A percentile compares a stretch with the other conserved stretches of the same genome.
Conservation (phyloP, 2,888 invertebrate genomes). For the Spodoptera exigua region DNA sequence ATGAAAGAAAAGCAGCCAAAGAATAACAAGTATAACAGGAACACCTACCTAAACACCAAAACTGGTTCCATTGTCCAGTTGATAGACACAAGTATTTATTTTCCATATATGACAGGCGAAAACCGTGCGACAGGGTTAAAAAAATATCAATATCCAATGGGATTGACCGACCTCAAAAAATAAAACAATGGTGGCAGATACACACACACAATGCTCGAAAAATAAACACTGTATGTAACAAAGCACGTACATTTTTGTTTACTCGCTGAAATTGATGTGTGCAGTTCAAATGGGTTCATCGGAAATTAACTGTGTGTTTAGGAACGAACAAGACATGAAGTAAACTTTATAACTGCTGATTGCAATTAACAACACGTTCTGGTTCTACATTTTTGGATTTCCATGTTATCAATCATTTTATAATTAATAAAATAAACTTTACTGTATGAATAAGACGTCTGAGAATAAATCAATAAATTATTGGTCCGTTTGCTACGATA, state of each 20-base stretch:
- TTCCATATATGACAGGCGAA: constrained; percentile 1
- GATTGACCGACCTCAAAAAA: constrained; percentile 37
- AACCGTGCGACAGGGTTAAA: constrained; percentile 18
- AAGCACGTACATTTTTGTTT: constrained; percentile 61
- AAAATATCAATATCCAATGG: constrained; percentile 37
- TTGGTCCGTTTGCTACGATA: constrained; percentile 1
- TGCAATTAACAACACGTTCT: constrained; percentile 24
- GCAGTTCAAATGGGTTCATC: constrained; percentile 56
- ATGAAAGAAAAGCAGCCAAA: too few species aligned
- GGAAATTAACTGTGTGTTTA: constrained; percentile 62
- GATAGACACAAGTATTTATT: constrained; percentile 10
- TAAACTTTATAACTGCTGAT: constrained; percentile 27
- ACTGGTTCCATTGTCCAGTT: not conserved
- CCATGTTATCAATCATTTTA: too few species aligned
- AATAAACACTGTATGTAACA: constrained; percentile 59
- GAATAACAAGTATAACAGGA: too few species aligned
- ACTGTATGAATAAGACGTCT: too few species aligned
- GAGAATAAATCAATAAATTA: too few species aligned
- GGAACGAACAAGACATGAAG: constrained; percentile 42
- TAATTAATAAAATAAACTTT: too few species aligned
- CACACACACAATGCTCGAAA: constrained; percentile 54
- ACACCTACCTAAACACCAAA: too few species aligned
- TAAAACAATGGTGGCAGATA: constrained; percentile 42
- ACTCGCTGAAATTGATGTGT: constrained; percentile 62
- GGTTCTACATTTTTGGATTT: too few species aligned